Percentiles rank a stretch among this genome's conserved stretches.
Conservation (phyloP, 23 tunicate species). For the Botrylloides violaceus region DNA sequence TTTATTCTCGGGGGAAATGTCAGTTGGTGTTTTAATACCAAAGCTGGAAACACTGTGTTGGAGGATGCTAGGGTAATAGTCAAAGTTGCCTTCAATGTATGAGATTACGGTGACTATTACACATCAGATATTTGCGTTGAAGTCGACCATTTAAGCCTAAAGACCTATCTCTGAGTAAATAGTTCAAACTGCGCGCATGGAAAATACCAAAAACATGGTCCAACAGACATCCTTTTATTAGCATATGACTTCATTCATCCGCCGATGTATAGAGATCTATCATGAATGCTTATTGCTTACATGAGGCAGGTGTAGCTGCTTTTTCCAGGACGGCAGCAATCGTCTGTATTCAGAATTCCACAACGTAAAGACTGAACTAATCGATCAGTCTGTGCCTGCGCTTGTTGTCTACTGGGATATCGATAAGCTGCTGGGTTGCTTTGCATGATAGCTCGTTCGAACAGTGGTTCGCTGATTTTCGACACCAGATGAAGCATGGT, state of each 20-base stretch:
- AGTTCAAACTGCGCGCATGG: background rate
- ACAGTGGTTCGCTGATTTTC: slow-evolving; percentile 41
- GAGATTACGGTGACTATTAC: background rate
- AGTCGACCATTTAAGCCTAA: too few species aligned
- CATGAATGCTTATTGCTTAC: background rate
- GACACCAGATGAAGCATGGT: slow-evolving; percentile 66
- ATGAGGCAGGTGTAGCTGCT: slow-evolving; percentile 8
- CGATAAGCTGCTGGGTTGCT: slow-evolving; percentile 31
- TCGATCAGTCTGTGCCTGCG: background rate
- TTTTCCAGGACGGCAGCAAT: background rate
- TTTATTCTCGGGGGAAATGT: background rate
- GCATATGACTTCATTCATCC: too few species aligned
- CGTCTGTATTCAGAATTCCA: background rate
- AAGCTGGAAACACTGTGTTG: too few species aligned
- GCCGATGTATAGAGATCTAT: too few species aligned
- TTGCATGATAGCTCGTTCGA: slow-evolving; percentile 54
- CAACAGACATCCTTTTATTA: too few species aligned
- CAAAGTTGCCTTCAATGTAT: background rate
- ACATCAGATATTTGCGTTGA: background rate
- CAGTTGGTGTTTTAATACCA: too few species aligned
- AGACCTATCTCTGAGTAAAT: background rate
- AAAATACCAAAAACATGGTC: too few species aligned
- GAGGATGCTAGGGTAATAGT: too few species aligned
- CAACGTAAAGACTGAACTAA: slow-evolving; percentile 4
- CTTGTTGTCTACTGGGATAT: background rate